Evolutionary conservation across 2,888 invertebrate genomes (phyloP).

Genomic region (Rhodophaea formosa): DNA sequence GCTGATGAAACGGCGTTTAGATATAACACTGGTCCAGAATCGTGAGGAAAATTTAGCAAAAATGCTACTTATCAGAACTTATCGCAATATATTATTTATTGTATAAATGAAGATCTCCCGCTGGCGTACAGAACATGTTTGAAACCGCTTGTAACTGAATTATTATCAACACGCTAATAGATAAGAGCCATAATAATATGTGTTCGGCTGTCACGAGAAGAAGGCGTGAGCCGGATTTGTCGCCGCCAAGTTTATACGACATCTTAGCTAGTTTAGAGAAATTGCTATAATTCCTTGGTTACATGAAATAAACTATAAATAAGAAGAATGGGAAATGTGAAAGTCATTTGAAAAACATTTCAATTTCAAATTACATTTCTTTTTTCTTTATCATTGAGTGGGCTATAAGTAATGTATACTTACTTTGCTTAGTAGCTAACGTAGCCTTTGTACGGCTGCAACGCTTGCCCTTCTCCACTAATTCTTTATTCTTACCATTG

Average conservation of each 20-base stretch:
- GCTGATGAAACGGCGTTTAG: background rate
- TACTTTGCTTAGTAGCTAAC: too few relatives aligned
- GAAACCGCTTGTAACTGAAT: slow-evolving; percentile 52
- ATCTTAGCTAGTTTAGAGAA: background rate
- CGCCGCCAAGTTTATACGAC: slow-evolving; percentile 6
- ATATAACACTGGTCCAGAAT: background rate
- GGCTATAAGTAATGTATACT: too few relatives aligned
- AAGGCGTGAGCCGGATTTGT: slow-evolving; percentile 55
- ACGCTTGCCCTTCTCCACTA: too few relatives aligned
- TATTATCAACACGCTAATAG: slow-evolving; percentile 68
- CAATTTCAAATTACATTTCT: too few relatives aligned
- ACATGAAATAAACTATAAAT: too few relatives aligned
- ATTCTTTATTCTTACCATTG: too few relatives aligned
- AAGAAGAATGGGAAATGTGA: too few relatives aligned
- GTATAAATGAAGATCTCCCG: slow-evolving; percentile 35
- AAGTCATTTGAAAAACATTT: too few relatives aligned
- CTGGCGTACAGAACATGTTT: slow-evolving; percentile 43
- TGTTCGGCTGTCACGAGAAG: slow-evolving; percentile 52
- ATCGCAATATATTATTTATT: slow-evolving; percentile 16
- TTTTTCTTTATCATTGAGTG: too few relatives aligned
- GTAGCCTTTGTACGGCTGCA: too few relatives aligned
- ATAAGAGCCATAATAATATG: slow-evolving; percentile 49
- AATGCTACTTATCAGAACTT: background rate
- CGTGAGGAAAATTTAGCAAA: slow-evolving; percentile 22
- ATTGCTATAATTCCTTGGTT: background rate